Percentiles rank a stretch among this genome's conserved stretches.
These are phyloP conservation scores for Ascaphus truei DNA, from an alignment of 2,113 vertebrate genomes.

Conservation along the genomic window DNA sequence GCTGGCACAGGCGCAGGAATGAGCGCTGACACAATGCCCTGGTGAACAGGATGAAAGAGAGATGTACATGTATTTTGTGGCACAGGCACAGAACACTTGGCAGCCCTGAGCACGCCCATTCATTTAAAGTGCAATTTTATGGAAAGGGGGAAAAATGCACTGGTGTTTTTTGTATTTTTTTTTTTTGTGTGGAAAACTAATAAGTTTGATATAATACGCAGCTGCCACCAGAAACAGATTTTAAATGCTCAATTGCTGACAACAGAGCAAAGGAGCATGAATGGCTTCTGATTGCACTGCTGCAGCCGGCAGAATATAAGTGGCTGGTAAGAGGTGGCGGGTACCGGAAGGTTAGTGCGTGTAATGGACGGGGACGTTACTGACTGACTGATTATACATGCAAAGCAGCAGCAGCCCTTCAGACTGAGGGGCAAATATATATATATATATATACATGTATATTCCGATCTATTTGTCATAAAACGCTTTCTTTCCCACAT, in stretches of 20 bases:
- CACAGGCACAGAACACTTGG: not conserved
- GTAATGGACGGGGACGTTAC: not conserved
- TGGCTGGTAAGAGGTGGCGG: not conserved
- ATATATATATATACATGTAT: too few relatives aligned
- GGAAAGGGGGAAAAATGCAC: not conserved
- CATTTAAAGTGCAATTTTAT: not conserved
- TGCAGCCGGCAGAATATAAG: not conserved
- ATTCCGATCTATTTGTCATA: too few relatives aligned
- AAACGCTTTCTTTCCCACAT: too few relatives aligned
- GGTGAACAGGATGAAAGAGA: not conserved
- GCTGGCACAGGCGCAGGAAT: too few relatives aligned
- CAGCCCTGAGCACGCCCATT: not conserved
- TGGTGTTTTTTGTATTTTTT: not conserved
- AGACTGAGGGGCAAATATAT: not conserved
- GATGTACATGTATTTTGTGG: not conserved
- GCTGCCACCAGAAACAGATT: slow-evolving; percentile 12
- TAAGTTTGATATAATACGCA: slow-evolving; percentile 16
- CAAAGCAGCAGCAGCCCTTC: not conserved
- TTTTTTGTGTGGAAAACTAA: not conserved
- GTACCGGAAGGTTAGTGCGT: not conserved
- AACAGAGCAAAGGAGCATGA: slow-evolving; percentile 7
- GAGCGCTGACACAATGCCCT: not conserved
- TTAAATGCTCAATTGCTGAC: slow-evolving; percentile 9
- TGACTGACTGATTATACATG: not conserved
- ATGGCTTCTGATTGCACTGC: slow-evolving; percentile 18